Evolutionary conservation across 2,797 vertebrate genomes (phyloP).

Genomic region (Crotalus adamanteus): DNA sequence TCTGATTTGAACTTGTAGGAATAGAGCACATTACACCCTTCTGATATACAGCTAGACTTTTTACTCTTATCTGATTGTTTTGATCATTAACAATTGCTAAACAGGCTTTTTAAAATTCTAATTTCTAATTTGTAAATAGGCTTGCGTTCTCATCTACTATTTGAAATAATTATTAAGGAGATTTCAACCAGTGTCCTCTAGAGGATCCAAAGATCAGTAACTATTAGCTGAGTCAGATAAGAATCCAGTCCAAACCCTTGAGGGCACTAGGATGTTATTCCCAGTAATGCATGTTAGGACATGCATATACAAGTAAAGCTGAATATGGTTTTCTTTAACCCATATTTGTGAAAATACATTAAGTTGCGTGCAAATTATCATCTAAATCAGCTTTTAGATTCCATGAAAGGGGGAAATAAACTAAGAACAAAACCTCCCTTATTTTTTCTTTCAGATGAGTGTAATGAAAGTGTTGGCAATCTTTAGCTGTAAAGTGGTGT

Average conservation of each 20-base stretch:
- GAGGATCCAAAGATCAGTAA: background rate
- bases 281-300: background rate
- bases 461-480: constrained; percentile 51
- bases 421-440: background rate
- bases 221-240: background rate
- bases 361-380: background rate
- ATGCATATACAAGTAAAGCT: background rate
- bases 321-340: background rate
- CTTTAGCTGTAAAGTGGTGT: constrained; percentile 49
- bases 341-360: background rate
- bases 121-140: background rate
- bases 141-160: background rate
- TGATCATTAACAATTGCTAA: background rate
- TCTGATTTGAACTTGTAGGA: background rate
- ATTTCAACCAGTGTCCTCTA: background rate
- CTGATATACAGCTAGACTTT: background rate
- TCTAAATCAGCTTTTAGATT: background rate
- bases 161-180: background rate
- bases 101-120: background rate
- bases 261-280: background rate
- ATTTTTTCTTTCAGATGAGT: constrained; percentile 38
- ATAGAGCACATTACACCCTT: background rate
- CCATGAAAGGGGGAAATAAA: background rate
- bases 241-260: background rate
- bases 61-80: background rate